Evolutionary conservation across 2,797 vertebrate genomes (phyloP), one percentile per base, ranked within the genome.

Genomic region (Fistularia commersonii): DNA sequence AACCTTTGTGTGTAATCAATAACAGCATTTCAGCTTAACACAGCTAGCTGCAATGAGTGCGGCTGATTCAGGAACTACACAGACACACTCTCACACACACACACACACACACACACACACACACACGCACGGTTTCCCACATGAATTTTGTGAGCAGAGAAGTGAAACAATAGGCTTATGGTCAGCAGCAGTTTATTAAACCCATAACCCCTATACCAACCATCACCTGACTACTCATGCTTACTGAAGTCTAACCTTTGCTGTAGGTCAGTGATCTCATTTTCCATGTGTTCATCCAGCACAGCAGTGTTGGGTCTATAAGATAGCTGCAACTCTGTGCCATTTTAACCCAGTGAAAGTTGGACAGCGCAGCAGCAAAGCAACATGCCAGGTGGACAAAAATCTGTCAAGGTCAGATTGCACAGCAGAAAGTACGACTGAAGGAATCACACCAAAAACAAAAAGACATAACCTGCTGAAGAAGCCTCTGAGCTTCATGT

Each of bases 181-280:
- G 74, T 54, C 69, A 66, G 71, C 60, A 51, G 78, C 54, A 65
- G 64, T 85, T 79, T 78, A 77, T 81, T 79, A 82, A 80, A 70
- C 62, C 54, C 46, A 35, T 48, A 48, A 42, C 65, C 55, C 53
- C 51, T 52, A 15, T 58, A 51, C 41, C 61, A 61, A 56, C 69
- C 74, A 67, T 72, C 74, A 74, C 72, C 71, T 59, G 68, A 72
- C 74, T 70, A 66, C 65, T 78, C 72, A 59, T 64, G 80, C 80
- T 81, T 72, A 73, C 74, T 79, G 76, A 72, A 75, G 68, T 71
- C 64, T 70, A 76, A 83, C 83, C 76, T 83, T 81, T 77, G 70
- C 82, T 80, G 76, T 77, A 83, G 78, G 83, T 82, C 82, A 85
- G 63, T 55, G 66, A 80, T 78, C 80, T 86, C 80, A 77, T 85